Conservation (phyloP, 2,888 invertebrate genomes). For the Heliconius ethilla region DNA sequence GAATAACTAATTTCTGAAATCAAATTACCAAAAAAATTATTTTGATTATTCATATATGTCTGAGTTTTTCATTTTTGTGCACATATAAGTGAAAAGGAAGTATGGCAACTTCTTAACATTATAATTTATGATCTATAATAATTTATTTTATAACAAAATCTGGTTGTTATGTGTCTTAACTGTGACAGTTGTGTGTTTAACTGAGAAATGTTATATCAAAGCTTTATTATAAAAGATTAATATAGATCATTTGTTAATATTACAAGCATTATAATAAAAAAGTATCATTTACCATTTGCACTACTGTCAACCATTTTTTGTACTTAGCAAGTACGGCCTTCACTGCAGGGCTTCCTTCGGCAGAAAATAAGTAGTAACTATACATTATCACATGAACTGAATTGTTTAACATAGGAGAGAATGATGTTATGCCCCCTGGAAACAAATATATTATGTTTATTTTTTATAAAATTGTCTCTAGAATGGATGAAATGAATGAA, state of each 20-base stretch:
- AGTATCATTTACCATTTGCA: conserved; percentile 84
- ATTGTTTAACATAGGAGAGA: conserved; percentile 85
- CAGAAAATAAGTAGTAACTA: conserved; percentile 85
- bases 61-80: too few relatives aligned
- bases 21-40: too few relatives aligned
- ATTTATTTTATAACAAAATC: neutral
- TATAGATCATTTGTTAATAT: neutral
- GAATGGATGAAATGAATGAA: neutral
- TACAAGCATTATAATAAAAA: neutral
- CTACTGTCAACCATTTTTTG: conserved; percentile 83
- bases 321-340: conserved; percentile 80
- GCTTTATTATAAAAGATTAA: too few relatives aligned
- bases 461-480: neutral
- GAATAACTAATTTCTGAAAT: too few relatives aligned
- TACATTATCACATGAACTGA: conserved; percentile 90
- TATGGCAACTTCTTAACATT: neutral
- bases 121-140: neutral
- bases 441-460: conserved; percentile 13
- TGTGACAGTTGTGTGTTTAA: neutral
- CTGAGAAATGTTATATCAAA: neutral
- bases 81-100: too few relatives aligned
- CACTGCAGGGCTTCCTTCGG: conserved; percentile 82
- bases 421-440: conserved; percentile 85
- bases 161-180: neutral
- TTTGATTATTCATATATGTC: too few relatives aligned